phyloP scores from a whole-genome alignment of 2,113 vertebrate genomes.

The Burhinus oedicnemus region DNA sequence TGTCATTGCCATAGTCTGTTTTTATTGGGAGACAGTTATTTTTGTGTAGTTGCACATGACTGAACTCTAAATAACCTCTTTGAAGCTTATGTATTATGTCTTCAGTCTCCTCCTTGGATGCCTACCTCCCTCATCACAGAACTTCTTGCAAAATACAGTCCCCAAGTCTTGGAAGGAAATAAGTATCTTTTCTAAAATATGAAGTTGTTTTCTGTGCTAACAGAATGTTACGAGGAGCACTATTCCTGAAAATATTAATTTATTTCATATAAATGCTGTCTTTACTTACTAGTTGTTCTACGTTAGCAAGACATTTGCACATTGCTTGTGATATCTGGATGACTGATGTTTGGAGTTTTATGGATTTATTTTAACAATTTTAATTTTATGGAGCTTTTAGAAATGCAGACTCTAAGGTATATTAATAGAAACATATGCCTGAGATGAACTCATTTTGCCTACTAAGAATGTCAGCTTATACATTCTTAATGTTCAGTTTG shows the following conservation, averaged over 20 bases:
- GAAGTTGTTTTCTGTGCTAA: not conserved
- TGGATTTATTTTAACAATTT: not conserved
- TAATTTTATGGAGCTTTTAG: not conserved
- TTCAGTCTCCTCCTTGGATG: not conserved
- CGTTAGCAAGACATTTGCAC: not conserved
- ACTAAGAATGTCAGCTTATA: not conserved
- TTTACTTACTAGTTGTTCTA: not conserved
- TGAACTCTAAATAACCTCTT: not conserved
- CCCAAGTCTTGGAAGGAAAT: not conserved
- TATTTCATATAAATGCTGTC: not conserved
- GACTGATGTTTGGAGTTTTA: not conserved
- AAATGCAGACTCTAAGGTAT: not conserved
- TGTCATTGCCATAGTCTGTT: rapidly evolving
- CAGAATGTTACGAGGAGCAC: not conserved
- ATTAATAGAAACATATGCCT: not conserved
- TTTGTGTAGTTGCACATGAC: not conserved
- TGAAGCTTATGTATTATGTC: not conserved
- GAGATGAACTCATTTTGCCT: not conserved
- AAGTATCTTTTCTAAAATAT: not conserved
- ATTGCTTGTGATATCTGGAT: not conserved
- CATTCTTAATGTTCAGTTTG: not conserved
- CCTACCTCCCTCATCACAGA: not conserved
- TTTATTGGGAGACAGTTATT: not conserved
- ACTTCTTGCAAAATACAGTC: not conserved
- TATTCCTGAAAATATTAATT: not conserved